Conservation (phyloP, 2,113 vertebrate genomes). For the Sorex araneus region DNA sequence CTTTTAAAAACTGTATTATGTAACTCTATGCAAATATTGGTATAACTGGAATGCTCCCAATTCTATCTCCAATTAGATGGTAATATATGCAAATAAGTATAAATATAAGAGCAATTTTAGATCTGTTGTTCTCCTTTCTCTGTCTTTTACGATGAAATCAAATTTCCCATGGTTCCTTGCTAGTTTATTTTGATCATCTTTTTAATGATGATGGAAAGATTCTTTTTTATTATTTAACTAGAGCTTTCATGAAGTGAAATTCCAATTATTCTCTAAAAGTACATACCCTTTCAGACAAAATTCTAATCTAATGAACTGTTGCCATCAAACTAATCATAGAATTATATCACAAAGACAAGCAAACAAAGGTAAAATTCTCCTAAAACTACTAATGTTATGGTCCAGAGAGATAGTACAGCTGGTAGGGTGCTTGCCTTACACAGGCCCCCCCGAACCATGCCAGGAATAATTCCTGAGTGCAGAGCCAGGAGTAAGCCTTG, state of each 20-base stretch:
- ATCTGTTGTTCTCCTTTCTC: conserved; percentile 59
- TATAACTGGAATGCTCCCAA: conserved; percentile 30
- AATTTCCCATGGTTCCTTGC: conserved; percentile 52
- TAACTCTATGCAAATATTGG: conserved; percentile 62
- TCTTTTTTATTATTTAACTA: conserved; percentile 5
- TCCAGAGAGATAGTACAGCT: background rate
- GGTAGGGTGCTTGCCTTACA: no score
- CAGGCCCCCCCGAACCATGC: no score
- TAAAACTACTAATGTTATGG: background rate
- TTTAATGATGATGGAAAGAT: conserved; percentile 40
- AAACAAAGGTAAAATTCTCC: conserved; percentile 3
- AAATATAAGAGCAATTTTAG: conserved; percentile 46
- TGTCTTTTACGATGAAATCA: conserved; percentile 68
- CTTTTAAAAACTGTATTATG: conserved; percentile 30
- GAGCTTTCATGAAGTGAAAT: conserved; percentile 37
- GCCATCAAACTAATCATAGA: background rate
- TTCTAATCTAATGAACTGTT: background rate
- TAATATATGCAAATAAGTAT: conserved; percentile 65
- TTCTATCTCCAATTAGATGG: conserved; percentile 54
- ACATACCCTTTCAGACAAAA: background rate
- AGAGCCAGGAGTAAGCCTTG: no score
- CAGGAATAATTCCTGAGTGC: no score
- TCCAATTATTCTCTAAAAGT: background rate
- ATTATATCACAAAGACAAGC: conserved; percentile 2
- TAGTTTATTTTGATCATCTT: conserved; percentile 56